These are phyloP conservation scores for Taenaris catops DNA, from an alignment of 2,888 invertebrate species.

Conservation along the genomic window DNA sequence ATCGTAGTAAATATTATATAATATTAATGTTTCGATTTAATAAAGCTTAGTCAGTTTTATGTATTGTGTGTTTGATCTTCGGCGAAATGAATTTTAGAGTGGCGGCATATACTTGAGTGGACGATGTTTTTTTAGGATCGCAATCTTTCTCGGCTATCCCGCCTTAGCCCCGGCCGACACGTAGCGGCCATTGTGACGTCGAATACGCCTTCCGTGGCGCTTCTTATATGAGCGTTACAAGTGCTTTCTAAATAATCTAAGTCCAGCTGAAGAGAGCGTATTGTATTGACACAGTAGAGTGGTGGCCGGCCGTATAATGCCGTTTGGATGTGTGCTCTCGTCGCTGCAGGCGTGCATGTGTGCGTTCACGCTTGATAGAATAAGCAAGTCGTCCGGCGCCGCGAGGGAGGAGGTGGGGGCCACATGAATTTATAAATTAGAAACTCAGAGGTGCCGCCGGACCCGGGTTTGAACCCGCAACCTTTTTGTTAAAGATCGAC, in stretches of 20 bases:
- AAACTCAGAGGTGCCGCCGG: too few species aligned
- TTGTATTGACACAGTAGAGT: conserved; percentile 81
- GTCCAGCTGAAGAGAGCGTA: conserved; percentile 79
- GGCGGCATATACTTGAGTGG: conserved; percentile 63
- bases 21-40: too few species aligned
- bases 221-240: conserved; percentile 81
- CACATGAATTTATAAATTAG: too few species aligned
- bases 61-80: conserved; percentile 5
- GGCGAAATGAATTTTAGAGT: conserved; percentile 29
- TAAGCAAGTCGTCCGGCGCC: conserved; percentile 77
- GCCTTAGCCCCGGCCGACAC: conserved; percentile 66
- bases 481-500: too few species aligned
- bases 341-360: conserved; percentile 49
- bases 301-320: conserved; percentile 79
- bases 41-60: too few species aligned
- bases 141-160: conserved; percentile 74
- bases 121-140: conserved; percentile 77
- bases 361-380: conserved; percentile 77
- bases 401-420: conserved; percentile 45
- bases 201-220: conserved; percentile 73
- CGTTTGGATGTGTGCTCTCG: conserved; percentile 48
- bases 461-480: too few species aligned
- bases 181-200: conserved; percentile 76
- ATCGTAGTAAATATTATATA: too few species aligned
- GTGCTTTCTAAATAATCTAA: conserved; percentile 82